phyloP scores from a whole-genome alignment of 2,113 vertebrate genomes.

The Tachysurus vachellii region DNA sequence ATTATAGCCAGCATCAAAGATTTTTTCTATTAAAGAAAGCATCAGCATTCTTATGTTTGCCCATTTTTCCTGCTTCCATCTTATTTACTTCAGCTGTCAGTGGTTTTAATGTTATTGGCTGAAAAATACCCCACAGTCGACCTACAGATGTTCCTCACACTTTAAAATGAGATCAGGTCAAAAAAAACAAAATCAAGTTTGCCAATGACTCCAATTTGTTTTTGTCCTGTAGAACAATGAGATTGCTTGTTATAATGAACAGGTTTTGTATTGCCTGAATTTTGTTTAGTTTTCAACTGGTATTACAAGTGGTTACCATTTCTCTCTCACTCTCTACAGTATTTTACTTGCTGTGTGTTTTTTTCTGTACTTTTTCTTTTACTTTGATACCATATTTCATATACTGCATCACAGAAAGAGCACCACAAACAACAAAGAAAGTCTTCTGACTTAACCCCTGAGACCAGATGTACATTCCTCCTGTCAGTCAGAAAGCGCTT shows the following conservation, averaged over 20 bases:
- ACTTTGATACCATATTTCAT: not conserved
- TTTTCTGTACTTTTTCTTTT: not conserved
- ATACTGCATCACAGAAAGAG: not conserved
- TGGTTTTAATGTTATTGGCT: too few species aligned
- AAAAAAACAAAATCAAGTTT: slow-evolving; percentile 33
- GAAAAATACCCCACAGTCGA: slow-evolving; percentile 25
- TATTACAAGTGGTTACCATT: slow-evolving; percentile 40
- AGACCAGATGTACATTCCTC: not conserved
- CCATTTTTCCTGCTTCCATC: too few species aligned
- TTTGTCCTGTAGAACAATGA: slow-evolving; percentile 40
- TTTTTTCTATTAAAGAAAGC: too few species aligned
- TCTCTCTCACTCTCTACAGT: not conserved
- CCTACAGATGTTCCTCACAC: slow-evolving; percentile 13
- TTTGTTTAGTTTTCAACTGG: slow-evolving; percentile 45
- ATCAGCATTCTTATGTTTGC: too few species aligned
- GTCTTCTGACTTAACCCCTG: not conserved
- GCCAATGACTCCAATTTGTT: slow-evolving; percentile 49
- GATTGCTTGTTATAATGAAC: slow-evolving; percentile 33
- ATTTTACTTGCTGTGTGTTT: not conserved
- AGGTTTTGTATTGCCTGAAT: slow-evolving; percentile 22
- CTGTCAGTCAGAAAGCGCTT: not conserved
- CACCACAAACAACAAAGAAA: not conserved
- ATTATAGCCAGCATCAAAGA: too few species aligned
- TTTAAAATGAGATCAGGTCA: slow-evolving; percentile 42
- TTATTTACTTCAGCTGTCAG: too few species aligned